Evolutionary conservation across 2,113 vertebrate species (phyloP).

Genomic region (Megalops atlanticus): DNA sequence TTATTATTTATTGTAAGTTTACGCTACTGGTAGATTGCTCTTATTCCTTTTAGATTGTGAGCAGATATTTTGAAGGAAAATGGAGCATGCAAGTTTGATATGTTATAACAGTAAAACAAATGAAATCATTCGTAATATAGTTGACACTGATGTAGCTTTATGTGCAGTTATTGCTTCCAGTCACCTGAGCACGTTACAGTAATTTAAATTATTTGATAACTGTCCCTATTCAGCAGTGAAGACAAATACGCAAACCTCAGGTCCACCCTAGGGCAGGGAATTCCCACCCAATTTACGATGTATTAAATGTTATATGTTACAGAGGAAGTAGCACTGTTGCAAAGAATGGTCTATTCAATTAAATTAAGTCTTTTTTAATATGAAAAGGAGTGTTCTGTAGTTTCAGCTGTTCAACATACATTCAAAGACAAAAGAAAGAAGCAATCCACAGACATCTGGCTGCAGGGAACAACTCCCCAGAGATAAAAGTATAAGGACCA

Average conservation of each 20-base stretch:
- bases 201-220: too few species aligned
- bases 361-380: too few species aligned
- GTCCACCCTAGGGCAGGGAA: not conserved
- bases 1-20: slow-evolving; percentile 20
- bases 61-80: not conserved
- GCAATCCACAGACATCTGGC: too few species aligned
- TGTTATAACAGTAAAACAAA: not conserved
- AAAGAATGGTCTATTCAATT: not conserved
- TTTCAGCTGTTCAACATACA: not conserved
- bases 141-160: not conserved
- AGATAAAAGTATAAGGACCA: too few species aligned
- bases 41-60: slow-evolving; percentile 11
- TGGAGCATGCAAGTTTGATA: not conserved
- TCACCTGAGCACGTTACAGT: not conserved
- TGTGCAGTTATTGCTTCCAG: not conserved
- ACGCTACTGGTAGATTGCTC: slow-evolving; percentile 11
- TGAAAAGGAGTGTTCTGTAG: too few species aligned
- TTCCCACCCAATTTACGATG: not conserved
- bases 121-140: not conserved
- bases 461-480: too few species aligned
- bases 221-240: too few species aligned
- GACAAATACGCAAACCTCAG: too few species aligned
- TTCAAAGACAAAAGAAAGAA: too few species aligned
- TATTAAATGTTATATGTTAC: not conserved
- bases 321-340: not conserved